Conservation (phyloP, 1,140 invertebrate species). For the Aphelinus certus region DNA sequence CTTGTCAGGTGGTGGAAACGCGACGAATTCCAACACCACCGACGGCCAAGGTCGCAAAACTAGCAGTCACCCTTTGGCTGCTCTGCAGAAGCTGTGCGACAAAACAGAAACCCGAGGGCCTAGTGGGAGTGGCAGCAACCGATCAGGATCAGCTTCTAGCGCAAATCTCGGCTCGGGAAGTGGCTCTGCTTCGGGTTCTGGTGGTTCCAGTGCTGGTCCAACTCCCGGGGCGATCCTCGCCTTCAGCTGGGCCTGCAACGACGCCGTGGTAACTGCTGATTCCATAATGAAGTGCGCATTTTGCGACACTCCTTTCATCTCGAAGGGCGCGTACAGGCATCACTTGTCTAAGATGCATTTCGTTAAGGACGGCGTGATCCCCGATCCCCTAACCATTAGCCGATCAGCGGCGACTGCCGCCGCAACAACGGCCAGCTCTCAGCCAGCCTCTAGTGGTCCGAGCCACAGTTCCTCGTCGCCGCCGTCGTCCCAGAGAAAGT, state of each 20-base stretch:
- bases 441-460: conserved; percentile 61
- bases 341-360: conserved; percentile 97
- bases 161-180: conserved; percentile 45
- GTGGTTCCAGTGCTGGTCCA: conserved; percentile 61
- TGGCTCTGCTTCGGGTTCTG: conserved; percentile 43
- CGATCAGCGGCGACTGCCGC: conserved; percentile 62
- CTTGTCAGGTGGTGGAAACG: conserved; percentile 71
- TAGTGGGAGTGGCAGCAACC: conserved; percentile 39
- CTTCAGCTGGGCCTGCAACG: conserved; percentile 93
- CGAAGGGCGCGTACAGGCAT: conserved; percentile 95
- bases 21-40: conserved; percentile 56
- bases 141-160: conserved; percentile 48
- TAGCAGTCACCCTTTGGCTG: conserved; percentile 88
- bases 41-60: conserved; percentile 70
- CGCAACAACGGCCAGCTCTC: conserved; percentile 59
- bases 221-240: conserved; percentile 85
- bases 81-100: conserved; percentile 93
- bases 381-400: conserved; percentile 73
- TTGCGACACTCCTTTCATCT: conserved; percentile 95
- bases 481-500: conserved; percentile 63
- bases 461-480: conserved; percentile 56
- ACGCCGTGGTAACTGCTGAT: conserved; percentile 85
- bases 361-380: conserved; percentile 89
- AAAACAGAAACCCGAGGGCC: conserved; percentile 82
- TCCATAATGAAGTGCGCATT: conserved; percentile 95